These are phyloP conservation scores for Dolichopus griseipennis DNA, from an alignment of 2,888 invertebrate genomes.

Conservation along the genomic window DNA sequence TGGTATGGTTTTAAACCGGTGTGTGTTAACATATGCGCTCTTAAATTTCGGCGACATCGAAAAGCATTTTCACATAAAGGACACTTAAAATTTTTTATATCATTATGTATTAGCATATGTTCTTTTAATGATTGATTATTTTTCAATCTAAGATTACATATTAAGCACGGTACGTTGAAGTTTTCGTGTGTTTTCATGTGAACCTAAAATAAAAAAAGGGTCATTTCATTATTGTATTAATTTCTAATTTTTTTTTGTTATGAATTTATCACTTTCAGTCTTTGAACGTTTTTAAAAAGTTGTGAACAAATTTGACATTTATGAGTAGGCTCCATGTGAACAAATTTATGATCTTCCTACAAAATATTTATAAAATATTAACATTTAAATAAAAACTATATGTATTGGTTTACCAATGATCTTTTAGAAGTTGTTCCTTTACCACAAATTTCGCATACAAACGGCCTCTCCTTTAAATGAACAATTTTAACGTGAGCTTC, in stretches of 20 bases:
- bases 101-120: conserved; percentile 20
- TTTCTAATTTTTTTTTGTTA: not conserved
- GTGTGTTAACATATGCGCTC: conserved; percentile 40
- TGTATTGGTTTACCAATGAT: conserved; percentile 20
- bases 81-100: conserved; percentile 26
- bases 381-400: not conserved
- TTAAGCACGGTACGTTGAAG: not conserved
- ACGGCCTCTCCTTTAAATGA: conserved; percentile 29
- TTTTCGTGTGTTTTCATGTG: conserved; percentile 4
- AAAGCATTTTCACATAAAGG: conserved; percentile 29
- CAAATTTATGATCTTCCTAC: not conserved
- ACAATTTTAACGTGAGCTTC: conserved; percentile 19
- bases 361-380: not conserved
- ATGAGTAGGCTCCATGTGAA: not conserved
- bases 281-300: conserved; percentile 24
- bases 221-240: too few species aligned
- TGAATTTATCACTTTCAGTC: conserved; percentile 23
- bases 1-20: conserved; percentile 40
- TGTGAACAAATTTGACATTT: conserved; percentile 31
- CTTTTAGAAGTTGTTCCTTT: conserved; percentile 38
- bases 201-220: not conserved
- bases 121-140: conserved; percentile 1
- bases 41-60: not conserved
- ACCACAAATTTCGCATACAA: conserved; percentile 38
- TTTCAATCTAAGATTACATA: conserved; percentile 5